Evolutionary conservation across 2,113 vertebrate species (phyloP).

Genomic region (Sinocyclocheilus anophthalmus): DNA sequence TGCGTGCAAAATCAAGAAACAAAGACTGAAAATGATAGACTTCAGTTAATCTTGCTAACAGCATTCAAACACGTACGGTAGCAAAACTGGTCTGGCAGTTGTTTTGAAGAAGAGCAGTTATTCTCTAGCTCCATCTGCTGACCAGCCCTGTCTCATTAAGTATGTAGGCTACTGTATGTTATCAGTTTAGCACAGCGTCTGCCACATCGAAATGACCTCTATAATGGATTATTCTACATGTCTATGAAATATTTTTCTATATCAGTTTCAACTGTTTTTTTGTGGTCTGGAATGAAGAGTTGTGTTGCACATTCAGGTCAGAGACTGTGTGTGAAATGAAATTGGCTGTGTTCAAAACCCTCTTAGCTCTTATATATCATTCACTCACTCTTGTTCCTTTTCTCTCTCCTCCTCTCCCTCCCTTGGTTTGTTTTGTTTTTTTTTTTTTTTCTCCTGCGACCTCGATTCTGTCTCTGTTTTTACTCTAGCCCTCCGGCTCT

Average conservation of each 20-base stretch:
- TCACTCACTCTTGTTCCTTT: neutral
- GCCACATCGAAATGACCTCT: neutral
- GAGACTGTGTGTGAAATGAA: neutral
- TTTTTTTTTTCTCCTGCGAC: conserved; percentile 38
- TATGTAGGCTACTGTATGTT: too few relatives aligned
- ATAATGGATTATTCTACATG: neutral
- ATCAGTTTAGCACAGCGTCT: too few relatives aligned
- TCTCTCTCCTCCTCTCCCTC: neutral
- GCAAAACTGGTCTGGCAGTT: neutral
- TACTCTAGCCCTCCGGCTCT: conserved; percentile 35
- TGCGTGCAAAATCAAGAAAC: neutral
- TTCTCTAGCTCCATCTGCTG: conserved; percentile 39
- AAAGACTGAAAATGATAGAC: neutral
- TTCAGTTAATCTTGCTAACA: neutral
- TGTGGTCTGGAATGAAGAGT: neutral
- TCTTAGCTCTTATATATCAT: neutral
- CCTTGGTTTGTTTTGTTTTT: too few relatives aligned
- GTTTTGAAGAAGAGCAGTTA: neutral
- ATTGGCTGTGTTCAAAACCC: neutral
- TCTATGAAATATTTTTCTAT: neutral
- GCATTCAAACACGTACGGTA: neutral
- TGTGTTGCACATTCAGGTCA: neutral
- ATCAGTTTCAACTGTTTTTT: neutral
- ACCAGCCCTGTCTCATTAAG: neutral
- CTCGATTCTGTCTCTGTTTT: conserved; percentile 48